phyloP scores from a whole-genome alignment of 2,888 invertebrate species.

The Tetranychus truncatus region DNA sequence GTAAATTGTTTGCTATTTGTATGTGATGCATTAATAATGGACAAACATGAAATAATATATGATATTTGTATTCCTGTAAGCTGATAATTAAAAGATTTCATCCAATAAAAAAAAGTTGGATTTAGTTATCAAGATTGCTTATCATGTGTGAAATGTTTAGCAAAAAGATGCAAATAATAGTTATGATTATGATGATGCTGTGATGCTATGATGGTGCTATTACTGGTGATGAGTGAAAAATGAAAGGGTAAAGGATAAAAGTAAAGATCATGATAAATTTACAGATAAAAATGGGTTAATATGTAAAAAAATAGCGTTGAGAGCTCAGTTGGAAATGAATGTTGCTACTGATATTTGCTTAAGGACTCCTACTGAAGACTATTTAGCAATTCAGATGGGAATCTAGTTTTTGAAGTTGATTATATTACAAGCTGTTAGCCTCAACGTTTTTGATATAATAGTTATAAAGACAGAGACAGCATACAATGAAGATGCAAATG shows the following conservation, averaged over 20 bases:
- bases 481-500: not conserved
- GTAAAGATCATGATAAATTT: not conserved
- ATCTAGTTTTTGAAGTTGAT: not conserved
- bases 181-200: too few relatives aligned
- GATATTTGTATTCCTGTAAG: not conserved
- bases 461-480: not conserved
- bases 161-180: too few relatives aligned
- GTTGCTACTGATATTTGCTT: not conserved
- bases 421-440: constrained; percentile 1
- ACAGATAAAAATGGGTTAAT: not conserved
- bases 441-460: not conserved
- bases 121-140: not conserved
- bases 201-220: too few relatives aligned
- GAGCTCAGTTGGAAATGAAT: constrained; percentile 1
- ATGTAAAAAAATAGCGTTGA: not conserved
- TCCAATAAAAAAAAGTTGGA: not conserved
- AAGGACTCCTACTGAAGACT: not conserved
- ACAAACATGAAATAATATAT: too few relatives aligned
- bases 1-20: too few relatives aligned
- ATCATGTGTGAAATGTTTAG: not conserved
- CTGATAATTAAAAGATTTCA: not conserved
- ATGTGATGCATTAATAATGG: too few relatives aligned
- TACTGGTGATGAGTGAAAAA: not conserved
- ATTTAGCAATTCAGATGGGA: constrained; percentile 1
- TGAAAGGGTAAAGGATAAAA: not conserved